These are phyloP conservation scores for Acanthornis magna DNA, from an alignment of 2,797 vertebrate genomes.

Conservation along the genomic window DNA sequence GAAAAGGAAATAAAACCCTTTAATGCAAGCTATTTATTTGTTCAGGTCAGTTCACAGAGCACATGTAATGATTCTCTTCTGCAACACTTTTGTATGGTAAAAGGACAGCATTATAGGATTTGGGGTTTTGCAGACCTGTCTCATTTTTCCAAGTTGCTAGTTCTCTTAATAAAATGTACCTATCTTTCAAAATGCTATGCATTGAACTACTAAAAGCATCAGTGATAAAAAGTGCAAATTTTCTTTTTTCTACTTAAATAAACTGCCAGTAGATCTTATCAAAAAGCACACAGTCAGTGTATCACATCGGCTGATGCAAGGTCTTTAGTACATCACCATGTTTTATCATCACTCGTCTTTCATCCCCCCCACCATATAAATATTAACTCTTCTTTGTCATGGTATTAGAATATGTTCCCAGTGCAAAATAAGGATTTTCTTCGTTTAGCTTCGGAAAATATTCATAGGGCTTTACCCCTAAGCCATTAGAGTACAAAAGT, in stretches of 20 bases:
- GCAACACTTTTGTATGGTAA: neutral
- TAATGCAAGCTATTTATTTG: neutral
- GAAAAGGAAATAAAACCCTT: neutral
- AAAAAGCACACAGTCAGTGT: neutral
- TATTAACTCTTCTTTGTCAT: neutral
- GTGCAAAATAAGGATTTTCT: neutral
- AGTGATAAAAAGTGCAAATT: neutral
- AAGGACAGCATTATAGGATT: neutral
- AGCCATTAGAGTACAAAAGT: neutral
- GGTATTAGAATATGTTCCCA: neutral
- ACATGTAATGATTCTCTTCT: rapidly evolving
- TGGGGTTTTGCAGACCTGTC: neutral
- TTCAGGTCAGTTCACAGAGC: neutral
- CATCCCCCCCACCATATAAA: neutral
- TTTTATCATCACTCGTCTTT: neutral
- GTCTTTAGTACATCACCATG: neutral
- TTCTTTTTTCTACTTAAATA: neutral
- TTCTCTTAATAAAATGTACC: neutral
- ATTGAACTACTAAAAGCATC: neutral
- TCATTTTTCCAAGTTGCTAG: neutral
- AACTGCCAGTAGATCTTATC: neutral
- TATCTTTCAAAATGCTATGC: neutral
- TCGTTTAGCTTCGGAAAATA: neutral
- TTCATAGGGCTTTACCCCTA: neutral
- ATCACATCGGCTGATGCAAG: neutral